phyloP scores from a whole-genome alignment of 2,113 vertebrate species.

The Cairina moschata region DNA sequence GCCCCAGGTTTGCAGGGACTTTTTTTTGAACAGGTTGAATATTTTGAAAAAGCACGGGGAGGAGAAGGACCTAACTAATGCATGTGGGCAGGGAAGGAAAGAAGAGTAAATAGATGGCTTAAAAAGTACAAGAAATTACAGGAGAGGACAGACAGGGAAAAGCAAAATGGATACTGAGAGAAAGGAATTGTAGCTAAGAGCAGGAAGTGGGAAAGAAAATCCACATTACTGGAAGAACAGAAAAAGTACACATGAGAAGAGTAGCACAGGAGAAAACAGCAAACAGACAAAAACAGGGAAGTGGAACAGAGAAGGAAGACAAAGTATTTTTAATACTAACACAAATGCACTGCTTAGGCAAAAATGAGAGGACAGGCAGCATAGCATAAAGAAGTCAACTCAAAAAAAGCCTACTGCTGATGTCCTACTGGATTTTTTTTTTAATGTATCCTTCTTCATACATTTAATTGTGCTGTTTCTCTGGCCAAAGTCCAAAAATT shows the following conservation, averaged over 20 bases:
- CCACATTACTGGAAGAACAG: background rate
- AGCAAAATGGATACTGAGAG: background rate
- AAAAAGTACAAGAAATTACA: background rate
- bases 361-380: background rate
- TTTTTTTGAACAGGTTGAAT: background rate
- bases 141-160: background rate
- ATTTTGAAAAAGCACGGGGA: background rate
- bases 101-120: background rate
- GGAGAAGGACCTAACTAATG: background rate
- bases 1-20: background rate
- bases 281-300: background rate
- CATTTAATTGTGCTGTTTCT: background rate
- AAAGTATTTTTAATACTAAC: background rate
- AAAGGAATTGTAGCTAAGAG: background rate
- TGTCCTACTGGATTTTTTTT: background rate
- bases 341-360: background rate
- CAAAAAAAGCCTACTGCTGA: background rate
- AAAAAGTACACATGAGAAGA: background rate
- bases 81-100: background rate
- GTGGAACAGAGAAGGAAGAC: background rate
- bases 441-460: background rate
- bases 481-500: background rate
- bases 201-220: background rate
- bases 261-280: background rate
- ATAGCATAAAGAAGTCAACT: background rate